Base-by-base conservation (phyloP, 2,888 invertebrate genomes). In the Argyra leucocephala region DNA sequence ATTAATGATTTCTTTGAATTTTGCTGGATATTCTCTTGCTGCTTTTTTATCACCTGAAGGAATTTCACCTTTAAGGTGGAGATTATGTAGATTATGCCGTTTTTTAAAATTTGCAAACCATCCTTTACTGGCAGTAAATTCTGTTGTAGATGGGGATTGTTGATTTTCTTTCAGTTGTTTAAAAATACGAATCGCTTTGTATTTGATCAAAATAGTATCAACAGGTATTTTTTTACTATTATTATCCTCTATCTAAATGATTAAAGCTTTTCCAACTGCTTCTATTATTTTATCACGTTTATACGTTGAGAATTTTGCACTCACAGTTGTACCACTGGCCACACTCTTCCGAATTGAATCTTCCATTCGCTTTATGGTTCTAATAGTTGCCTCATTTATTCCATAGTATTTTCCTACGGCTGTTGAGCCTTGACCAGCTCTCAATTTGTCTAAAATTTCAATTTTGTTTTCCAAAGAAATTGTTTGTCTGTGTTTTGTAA, bases 311-410 rank as follows among this genome's bases (percentile, higher is more conserved):
- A 4, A 9, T 9, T 26, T 26, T 26, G 26, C 4, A 26, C 26
- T 26, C 9, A 26, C 26, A 6, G 26, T 9, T 6, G 26, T 6
- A 6, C 26, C 26, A 26, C n/a, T 12, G 6, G n/a, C n/a, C 1
- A 22, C 26, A 24, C 23, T 18, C 4, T 60, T 60, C 10, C 23
- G 57, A 18, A 63, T 63, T 22, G 15, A 6, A 0, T 15, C 65
- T 65, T 67, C 69, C 64, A 67, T 67, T 61, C 68, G 68, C 65
- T 68, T 69, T 22, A 71, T 68, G 0, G 69, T 61, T 61, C 70
- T 65, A 36, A 69, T 64, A 15, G 69, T 69, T 61, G 69, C 68
- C 68, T 71, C 71, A 64, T 66, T 66, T 26, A 71, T 63, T 23
- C 64, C 65, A 64, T 66, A 70, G 37, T 36, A n/a, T 59, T 67